Conservation (phyloP, 2,888 invertebrate genomes). For the Thysanoteuthis rhombus region DNA sequence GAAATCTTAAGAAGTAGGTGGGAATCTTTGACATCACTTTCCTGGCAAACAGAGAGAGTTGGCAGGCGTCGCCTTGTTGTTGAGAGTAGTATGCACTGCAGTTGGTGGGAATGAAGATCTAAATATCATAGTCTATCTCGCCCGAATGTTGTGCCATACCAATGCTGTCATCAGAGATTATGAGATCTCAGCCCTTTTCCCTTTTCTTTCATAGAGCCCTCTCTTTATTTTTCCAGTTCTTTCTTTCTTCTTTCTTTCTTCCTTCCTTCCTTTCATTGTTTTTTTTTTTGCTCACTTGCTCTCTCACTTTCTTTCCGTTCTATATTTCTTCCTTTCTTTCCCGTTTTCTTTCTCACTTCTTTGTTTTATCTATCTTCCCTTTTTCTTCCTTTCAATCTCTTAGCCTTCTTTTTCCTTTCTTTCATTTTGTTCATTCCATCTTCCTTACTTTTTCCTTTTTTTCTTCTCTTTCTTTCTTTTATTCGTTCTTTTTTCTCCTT, state of each 20-base stretch:
- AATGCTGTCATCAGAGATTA: neutral
- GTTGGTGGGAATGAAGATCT: neutral
- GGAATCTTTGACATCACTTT: neutral
- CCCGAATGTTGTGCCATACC: neutral
- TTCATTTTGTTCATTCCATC: neutral
- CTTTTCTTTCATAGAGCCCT: neutral
- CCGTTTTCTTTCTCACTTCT: neutral
- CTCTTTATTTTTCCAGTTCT: neutral
- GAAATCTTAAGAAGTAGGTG: neutral
- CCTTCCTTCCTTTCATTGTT: neutral
- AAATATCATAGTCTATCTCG: neutral
- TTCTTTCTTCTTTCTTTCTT: neutral
- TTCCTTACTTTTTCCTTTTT: neutral
- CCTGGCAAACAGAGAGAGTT: neutral
- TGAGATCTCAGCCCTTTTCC: neutral
- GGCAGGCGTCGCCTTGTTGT: neutral
- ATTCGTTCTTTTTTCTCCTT: neutral
- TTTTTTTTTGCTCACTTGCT: neutral
- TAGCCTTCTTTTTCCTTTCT: too few species aligned
- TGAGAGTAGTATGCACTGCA: neutral
- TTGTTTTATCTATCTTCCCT: neutral
- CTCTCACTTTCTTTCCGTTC: neutral
- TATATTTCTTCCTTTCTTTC: neutral
- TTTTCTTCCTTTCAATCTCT: too few species aligned
- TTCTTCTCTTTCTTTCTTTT: neutral